Conservation (phyloP, 2,888 invertebrate genomes). For the Podotricha telesiphe region DNA sequence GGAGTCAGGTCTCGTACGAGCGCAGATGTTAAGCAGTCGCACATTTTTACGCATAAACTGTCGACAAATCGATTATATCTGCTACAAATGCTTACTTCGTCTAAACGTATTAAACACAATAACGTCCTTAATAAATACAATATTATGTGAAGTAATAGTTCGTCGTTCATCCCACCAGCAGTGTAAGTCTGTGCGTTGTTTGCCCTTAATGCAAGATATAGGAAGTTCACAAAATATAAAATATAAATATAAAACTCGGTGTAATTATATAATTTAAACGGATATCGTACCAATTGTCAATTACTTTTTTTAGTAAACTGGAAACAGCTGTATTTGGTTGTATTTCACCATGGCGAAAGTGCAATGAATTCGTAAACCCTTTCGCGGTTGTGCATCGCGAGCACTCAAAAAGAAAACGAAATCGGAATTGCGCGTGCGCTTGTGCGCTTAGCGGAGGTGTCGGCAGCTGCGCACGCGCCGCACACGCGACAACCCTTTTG, state of each 20-base stretch:
- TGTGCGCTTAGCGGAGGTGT: slow-evolving; percentile 22
- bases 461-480: slow-evolving; percentile 36
- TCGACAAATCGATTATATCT: slow-evolving; percentile 38
- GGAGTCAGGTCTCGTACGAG: not conserved
- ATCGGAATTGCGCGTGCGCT: slow-evolving; percentile 42
- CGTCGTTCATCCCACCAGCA: no score
- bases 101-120: not conserved
- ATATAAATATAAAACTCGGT: not conserved
- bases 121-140: not conserved
- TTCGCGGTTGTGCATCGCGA: slow-evolving; percentile 32
- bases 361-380: slow-evolving; percentile 38
- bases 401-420: slow-evolving; percentile 44
- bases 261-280: not conserved
- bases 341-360: slow-evolving; percentile 37
- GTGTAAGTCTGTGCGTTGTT: no score
- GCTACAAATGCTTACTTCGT: slow-evolving; percentile 36
- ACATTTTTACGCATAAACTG: slow-evolving; percentile 30
- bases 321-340: slow-evolving; percentile 36
- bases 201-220: no score
- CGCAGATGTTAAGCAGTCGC: slow-evolving; percentile 30
- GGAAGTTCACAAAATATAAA: not conserved
- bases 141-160: not conserved
- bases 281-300: slow-evolving; percentile 19
- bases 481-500: slow-evolving; percentile 37
- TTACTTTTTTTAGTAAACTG: slow-evolving; percentile 10